Evolutionary conservation across 1,140 invertebrate species (phyloP).

Genomic region (Frieseomelitta varia): DNA sequence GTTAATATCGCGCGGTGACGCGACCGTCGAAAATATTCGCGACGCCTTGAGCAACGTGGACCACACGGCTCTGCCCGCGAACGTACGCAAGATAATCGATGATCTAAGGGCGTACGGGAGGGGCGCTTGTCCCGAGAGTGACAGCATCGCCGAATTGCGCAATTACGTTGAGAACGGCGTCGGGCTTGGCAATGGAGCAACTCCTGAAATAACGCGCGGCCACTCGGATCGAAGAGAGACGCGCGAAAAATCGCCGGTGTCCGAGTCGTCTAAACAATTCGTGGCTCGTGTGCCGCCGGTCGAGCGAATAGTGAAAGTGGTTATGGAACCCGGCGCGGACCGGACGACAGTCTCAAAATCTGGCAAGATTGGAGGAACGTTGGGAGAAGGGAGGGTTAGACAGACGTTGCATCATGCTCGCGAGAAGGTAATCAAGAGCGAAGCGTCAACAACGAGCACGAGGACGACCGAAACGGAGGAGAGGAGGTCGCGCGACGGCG

Average conservation of each 20-base stretch:
- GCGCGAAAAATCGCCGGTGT: slow-evolving; percentile 37
- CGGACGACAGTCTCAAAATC: not conserved
- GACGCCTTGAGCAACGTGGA: not conserved
- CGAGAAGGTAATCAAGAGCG: slow-evolving; percentile 19
- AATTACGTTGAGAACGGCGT: slow-evolving; percentile 48
- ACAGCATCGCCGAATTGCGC: slow-evolving; percentile 54
- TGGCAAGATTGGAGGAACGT: not conserved
- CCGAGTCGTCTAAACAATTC: not conserved
- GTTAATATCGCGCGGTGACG: slow-evolving; percentile 11
- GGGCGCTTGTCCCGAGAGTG: slow-evolving; percentile 30
- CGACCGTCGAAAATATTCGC: slow-evolving; percentile 10
- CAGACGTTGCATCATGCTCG: not conserved
- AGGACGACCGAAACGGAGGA: slow-evolving; percentile 11
- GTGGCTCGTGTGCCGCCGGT: not conserved
- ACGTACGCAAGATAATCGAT: slow-evolving; percentile 35
- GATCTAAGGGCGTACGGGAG: slow-evolving; percentile 21
- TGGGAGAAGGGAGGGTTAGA: not conserved
- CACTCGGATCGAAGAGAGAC: slow-evolving; percentile 41
- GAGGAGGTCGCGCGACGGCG: not conserved
- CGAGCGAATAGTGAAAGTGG: not conserved
- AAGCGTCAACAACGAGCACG: slow-evolving; percentile 16
- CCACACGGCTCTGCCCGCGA: not conserved
- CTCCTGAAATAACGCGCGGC: slow-evolving; percentile 69
- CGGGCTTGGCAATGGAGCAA: slow-evolving; percentile 66
- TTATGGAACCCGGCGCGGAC: not conserved